Evolutionary conservation across 2,113 vertebrate genomes (phyloP), one percentile per base, ranked within the genome.

Genomic region (Etia nguti): DNA sequence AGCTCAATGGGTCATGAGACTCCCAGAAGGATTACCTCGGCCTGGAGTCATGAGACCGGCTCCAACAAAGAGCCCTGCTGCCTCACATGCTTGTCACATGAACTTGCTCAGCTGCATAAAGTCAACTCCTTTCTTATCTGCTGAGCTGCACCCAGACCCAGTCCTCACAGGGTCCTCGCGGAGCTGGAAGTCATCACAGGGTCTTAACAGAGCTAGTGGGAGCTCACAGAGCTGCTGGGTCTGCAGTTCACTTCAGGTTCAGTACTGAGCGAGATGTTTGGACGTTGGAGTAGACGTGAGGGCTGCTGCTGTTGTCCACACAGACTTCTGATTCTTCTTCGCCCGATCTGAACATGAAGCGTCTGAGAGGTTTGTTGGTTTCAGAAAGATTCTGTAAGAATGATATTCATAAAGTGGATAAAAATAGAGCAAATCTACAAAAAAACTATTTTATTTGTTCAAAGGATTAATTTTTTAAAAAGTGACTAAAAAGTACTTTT

Each of bases 21-120:
- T 95, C 95, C 94, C 94, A 94, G 93, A 97, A 96, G 97, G 97
- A 96, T 97, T 95, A 96, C 94, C 96, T 96, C 96, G 94, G 95
- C 95, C 88, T 94, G 82, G 90, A 97, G 96, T 98, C 98, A 98
- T 97, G 95, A 96, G 98, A 97, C 95, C 92, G 79, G 94, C 81
- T 92, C 84, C 91, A 96, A 96, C 90, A 89, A 93, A 93, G 86
- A 89, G 70, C 22, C 60, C 57, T 31, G 82, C 56, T 83, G 52
- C n/a, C 91, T 91, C 91, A 94, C 81, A 86, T 91, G 90, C 79
- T 97, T 87, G 94, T 97, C 97, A 97, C 96, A 97, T 96, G 97
- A 97, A 95, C 87, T 89, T 18, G 11, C 92, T 93, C 60, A 56
- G 94, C 95, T 95, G 96, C 97, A 97, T 97, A 97, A 97, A 96